Evolutionary conservation across 2,113 vertebrate species (phyloP).

Genomic region (Onychorhynchus coronatus): DNA sequence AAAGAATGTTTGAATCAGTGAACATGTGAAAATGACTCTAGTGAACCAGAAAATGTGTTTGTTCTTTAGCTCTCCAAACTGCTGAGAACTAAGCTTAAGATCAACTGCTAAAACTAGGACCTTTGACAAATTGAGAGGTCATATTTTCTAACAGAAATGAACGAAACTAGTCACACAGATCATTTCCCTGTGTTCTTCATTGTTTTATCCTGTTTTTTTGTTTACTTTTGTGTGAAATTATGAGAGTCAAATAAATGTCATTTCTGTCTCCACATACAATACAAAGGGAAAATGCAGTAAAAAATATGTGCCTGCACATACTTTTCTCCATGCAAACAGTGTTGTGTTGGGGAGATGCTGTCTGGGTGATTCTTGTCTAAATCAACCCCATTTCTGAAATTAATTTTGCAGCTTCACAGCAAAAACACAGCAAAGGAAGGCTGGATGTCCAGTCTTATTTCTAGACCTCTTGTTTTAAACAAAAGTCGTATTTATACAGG

Average conservation of each 20-base stretch:
- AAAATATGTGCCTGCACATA: conserved; percentile 33
- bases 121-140: conserved; percentile 78
- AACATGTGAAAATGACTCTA: conserved; percentile 83
- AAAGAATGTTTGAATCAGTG: conserved; percentile 84
- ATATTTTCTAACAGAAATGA: conserved; percentile 73
- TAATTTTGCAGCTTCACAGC: conserved; percentile 13
- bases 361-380: conserved; percentile 11
- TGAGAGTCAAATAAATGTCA: conserved; percentile 49
- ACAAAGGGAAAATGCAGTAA: conserved; percentile 39
- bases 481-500: conserved; percentile 51
- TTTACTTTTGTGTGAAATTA: conserved; percentile 64
- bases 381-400: conserved; percentile 2
- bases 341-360: not conserved
- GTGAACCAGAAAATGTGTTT: conserved; percentile 85
- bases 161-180: conserved; percentile 62
- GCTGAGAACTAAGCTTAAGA: conserved; percentile 78
- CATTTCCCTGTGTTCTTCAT: conserved; percentile 63
- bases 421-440: not conserved
- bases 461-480: not conserved
- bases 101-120: conserved; percentile 74
- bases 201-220: conserved; percentile 69
- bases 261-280: conserved; percentile 12
- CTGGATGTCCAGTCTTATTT: not conserved
- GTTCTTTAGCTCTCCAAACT: conserved; percentile 79
- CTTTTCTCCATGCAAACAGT: not conserved